Evolutionary conservation across 2,888 invertebrate genomes (phyloP).

Genomic region (Sphaerophoria taeniata): DNA sequence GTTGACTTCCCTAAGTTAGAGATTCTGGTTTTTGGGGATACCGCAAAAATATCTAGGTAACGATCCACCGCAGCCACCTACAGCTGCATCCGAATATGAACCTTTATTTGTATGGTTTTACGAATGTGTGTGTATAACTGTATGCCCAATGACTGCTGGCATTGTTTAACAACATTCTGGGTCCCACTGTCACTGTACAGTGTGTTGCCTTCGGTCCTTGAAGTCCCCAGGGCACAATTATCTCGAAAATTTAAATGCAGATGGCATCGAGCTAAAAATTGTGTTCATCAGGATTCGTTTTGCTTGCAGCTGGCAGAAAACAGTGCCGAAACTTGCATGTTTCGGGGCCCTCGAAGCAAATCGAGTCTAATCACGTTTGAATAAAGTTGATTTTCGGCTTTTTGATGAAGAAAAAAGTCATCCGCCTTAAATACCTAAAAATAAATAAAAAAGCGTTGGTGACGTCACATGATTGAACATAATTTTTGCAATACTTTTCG

Average conservation of each 20-base stretch:
- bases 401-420: too few relatives aligned
- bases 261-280: conserved; percentile 37
- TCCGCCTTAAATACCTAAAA: too few relatives aligned
- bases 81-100: not conserved
- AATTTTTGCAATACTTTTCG: too few relatives aligned
- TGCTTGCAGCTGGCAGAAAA: not conserved
- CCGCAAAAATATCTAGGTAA: conserved; percentile 48
- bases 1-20: conserved; percentile 35
- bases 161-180: conserved; percentile 30
- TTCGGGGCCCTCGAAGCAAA: too few relatives aligned
- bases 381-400: too few relatives aligned
- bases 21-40: conserved; percentile 42
- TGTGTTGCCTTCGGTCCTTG: conserved; percentile 7
- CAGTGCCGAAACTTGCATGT: not conserved
- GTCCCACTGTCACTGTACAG: not conserved
- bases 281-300: conserved; percentile 38
- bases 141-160: conserved; percentile 48
- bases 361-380: too few relatives aligned
- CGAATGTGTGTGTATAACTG: conserved; percentile 13
- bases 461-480: too few relatives aligned
- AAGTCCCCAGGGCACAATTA: conserved; percentile 59
- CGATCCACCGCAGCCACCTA: conserved; percentile 42
- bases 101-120: not conserved
- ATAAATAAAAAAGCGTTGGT: too few relatives aligned
- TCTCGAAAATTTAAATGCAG: conserved; percentile 58